Evolutionary conservation across 2,888 invertebrate species (phyloP), one percentile per base, ranked within the genome.

Genomic region (Ichneumoninae sp.): DNA sequence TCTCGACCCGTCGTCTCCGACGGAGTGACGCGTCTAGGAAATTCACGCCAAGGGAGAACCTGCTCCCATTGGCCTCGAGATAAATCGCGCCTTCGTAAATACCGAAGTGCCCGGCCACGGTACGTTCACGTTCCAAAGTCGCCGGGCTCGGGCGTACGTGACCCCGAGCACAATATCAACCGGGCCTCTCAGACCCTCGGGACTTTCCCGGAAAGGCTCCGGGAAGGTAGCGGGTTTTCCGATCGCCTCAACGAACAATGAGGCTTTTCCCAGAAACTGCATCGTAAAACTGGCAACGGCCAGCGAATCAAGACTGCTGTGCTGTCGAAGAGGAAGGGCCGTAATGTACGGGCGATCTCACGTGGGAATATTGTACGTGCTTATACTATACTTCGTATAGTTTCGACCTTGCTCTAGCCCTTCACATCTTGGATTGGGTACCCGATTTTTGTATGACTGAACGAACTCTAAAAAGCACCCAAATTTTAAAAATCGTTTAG

Each of bases 121-220:
- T 40, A 16, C 30, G 30, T 52, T 22, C 40, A 13, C 44, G 40
- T 54, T 47, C 44, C 44, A 1, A 47, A 47, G 44, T 10, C 10
- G 3, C 19, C 66, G 19, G 5, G 44, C 30, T 10, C 5, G 1
- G 40, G 40, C 13, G 22, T 54, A 10, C 16, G 22, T 22, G 54
- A 54, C 7, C 54, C 22, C 3, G 22, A 54, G 54, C 54, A 7
- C 16, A 36, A 33, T 63, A 63, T 47, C 63, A n/a, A 63, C 3
- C 30, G 52, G 50, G 30, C n/a, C 52, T 33, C 40, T 8, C 10
- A 5, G 50, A 70, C 70, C 70, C 70, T 70, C 70, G 50, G 50
- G 8, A 70, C 16, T 70, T 70, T 70, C 52, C 52, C 26, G 70
- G 70, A 70, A 70, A 16, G 30, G 52, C 19, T 74, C 60, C 30